Evolutionary conservation across 2,797 vertebrate genomes (phyloP).

Genomic region (Sparidentex hasta): DNA sequence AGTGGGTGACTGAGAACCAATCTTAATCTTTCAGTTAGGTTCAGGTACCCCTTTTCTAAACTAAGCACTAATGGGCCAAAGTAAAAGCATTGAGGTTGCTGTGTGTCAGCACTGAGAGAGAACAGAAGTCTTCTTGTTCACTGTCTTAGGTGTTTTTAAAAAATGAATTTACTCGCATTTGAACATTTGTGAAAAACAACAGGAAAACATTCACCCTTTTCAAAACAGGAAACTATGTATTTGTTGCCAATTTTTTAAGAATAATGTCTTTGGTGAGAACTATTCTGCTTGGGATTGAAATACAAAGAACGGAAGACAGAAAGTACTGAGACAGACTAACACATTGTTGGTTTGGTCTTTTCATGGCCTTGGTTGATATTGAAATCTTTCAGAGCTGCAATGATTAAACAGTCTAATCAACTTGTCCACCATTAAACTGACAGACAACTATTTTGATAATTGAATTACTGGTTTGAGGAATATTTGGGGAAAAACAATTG

Average conservation of each 20-base stretch:
- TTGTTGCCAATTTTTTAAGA: neutral
- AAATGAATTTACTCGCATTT: too few species aligned
- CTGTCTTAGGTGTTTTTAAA: neutral
- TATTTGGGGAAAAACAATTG: too few species aligned
- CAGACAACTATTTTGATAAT: too few species aligned
- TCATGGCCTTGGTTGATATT: neutral
- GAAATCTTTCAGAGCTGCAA: too few species aligned
- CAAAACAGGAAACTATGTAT: neutral
- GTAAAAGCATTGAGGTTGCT: neutral
- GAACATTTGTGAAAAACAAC: neutral
- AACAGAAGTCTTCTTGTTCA: neutral
- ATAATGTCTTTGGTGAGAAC: neutral
- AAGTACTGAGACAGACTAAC: neutral
- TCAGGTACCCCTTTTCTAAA: conserved; percentile 14
- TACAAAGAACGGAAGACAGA: too few species aligned
- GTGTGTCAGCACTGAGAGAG: neutral
- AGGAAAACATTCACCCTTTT: neutral
- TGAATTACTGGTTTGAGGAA: too few species aligned
- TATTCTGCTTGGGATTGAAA: neutral
- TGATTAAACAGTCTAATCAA: too few species aligned
- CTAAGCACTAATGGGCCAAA: neutral
- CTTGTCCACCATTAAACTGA: too few species aligned
- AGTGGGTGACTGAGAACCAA: conserved; percentile 17
- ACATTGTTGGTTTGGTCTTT: neutral
- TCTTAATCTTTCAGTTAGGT: conserved; percentile 17